Evolutionary conservation across 1,140 invertebrate species (phyloP), one percentile per base, ranked within the genome.

Genomic region (Pseudomyrmex dendroicus): DNA sequence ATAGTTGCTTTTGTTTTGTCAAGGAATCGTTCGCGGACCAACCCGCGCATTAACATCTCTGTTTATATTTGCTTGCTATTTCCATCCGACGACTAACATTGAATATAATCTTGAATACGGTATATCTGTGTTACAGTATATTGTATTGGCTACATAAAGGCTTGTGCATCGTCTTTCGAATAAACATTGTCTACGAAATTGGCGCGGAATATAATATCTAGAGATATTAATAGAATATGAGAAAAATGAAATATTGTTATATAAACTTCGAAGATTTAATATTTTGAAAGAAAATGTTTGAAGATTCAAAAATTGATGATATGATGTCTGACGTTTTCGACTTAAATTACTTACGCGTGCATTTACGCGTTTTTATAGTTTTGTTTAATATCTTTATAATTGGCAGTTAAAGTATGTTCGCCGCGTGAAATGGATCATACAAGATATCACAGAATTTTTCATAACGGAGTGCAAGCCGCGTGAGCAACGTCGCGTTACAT

Each of bases 51-150:
- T 50, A 80, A 80, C 46, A 59, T 80, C 74, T 67, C 22, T 48
- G 15, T 59, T 80, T 80, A 80, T 35, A 35, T 80, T 72, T 70
- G n/a, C 12, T 15, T 35, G 35, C 35, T 50, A 59, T 70, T 70
- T 70, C 35, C 64, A 68, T 70, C 15, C 48, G 22, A 70, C 44
- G 13, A 35, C 12, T 25, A 78, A 70, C 20, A 59, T 59, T 70
- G 54, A 70, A 80, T 78, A 13, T 70, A 80, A 50, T 70, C 54
- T 70, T 2, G n/a, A 7, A 48, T 80, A 80, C 12, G 35, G 48
- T 57, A 3, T 78, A 25, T 46, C 20, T 57, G 44, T 66, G 20
- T 56, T 59, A 48, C 7, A 46, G 35, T 35, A 22, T 78, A 20
- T 64, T 44, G 17, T 44, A 57, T 68, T 2, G 35, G 2, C 17